Percentiles rank a stretch among this genome's conserved stretches.
Evolutionary conservation across 2,888 invertebrate species (phyloP).

Genomic region (Scelioninae gen. 2): DNA sequence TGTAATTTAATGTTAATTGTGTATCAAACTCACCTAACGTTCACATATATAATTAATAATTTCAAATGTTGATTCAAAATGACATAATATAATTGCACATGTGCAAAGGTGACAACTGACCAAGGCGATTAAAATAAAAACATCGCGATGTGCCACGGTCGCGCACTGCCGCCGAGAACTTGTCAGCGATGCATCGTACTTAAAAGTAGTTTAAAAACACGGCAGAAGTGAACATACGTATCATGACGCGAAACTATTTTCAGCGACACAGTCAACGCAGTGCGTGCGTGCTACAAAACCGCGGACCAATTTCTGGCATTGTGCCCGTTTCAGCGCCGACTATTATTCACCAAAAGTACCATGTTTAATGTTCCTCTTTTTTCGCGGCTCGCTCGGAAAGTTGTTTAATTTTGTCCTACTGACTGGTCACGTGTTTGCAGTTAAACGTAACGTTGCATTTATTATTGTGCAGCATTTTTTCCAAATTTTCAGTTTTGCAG

Average conservation of each 20-base stretch:
- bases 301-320: constrained; percentile 43
- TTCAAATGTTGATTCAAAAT: too few species aligned
- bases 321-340: constrained; percentile 40
- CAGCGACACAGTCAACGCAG: constrained; percentile 45
- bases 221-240: constrained; percentile 34
- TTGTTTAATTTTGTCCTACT: constrained; percentile 39
- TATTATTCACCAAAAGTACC: constrained; percentile 39
- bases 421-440: constrained; percentile 48
- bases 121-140: constrained; percentile 48
- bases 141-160: constrained; percentile 53
- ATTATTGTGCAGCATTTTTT: constrained; percentile 27
- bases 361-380: constrained; percentile 39
- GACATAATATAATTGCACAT: constrained; percentile 31
- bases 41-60: too few species aligned
- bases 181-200: constrained; percentile 50
- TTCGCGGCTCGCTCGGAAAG: constrained; percentile 27
- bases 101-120: constrained; percentile 20
- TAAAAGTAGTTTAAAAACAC: constrained; percentile 40
- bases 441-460: too few species aligned
- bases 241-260: constrained; percentile 51
- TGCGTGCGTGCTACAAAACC: constrained; percentile 32
- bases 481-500: constrained; percentile 1
- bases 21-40: too few species aligned
- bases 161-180: constrained; percentile 57
- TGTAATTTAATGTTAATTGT: too few species aligned